Percentiles rank a stretch among this genome's conserved stretches.
These are phyloP conservation scores for Protaetia brevitarsis DNA, from an alignment of 1,140 invertebrate genomes.

Conservation along the genomic window DNA sequence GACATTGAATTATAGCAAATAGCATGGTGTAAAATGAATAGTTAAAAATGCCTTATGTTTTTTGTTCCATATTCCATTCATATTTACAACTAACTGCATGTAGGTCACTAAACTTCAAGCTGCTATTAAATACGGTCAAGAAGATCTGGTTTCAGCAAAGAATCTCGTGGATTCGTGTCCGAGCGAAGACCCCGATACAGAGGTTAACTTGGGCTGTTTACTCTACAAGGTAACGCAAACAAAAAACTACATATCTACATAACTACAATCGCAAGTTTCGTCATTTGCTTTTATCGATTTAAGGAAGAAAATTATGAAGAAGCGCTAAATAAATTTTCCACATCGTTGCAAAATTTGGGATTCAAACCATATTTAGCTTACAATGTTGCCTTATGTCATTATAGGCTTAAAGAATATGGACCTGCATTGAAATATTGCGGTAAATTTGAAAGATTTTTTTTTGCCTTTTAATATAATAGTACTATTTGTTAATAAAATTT, in stretches of 20 bases:
- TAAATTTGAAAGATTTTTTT: slow-evolving; percentile 41
- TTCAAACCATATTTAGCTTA: slow-evolving; percentile 92
- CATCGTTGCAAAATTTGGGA: slow-evolving; percentile 81
- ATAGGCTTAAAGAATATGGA: slow-evolving; percentile 89
- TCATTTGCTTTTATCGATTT: neutral
- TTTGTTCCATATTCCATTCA: too few species aligned
- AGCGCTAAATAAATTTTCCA: slow-evolving; percentile 89
- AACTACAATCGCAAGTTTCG: neutral
- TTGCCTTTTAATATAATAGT: neutral
- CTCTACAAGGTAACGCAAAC: slow-evolving; percentile 78
- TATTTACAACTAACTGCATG: slow-evolving; percentile 23
- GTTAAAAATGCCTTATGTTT: neutral
- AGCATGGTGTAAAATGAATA: too few species aligned
- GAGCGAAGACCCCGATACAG: slow-evolving; percentile 85
- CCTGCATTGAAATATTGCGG: slow-evolving; percentile 84
- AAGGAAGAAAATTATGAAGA: slow-evolving; percentile 85
- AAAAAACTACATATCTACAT: neutral
- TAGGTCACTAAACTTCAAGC: slow-evolving; percentile 88
- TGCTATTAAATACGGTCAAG: slow-evolving; percentile 96
- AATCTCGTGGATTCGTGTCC: slow-evolving; percentile 89
- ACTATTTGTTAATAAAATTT: neutral
- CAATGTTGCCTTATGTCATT: slow-evolving; percentile 95
- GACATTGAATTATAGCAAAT: too few species aligned
- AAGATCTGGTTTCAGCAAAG: slow-evolving; percentile 88
- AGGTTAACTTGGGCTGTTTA: slow-evolving; percentile 95